Evolutionary conservation across 2,113 vertebrate species (phyloP).

Genomic region (Holacanthus passer): DNA sequence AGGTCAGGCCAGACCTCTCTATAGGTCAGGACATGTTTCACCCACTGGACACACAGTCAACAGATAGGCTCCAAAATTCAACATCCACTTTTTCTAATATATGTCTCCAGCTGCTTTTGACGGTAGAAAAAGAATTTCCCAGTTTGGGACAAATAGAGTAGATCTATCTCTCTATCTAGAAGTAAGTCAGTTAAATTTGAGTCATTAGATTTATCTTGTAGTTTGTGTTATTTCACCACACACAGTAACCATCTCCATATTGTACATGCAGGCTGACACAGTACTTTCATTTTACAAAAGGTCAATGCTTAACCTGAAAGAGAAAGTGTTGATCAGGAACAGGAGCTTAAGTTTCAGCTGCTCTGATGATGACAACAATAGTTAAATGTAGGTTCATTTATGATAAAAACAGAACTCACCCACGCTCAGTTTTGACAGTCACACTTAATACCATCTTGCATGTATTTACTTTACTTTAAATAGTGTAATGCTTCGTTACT

Average conservation of each 20-base stretch:
- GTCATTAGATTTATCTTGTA: neutral
- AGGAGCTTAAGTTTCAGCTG: neutral
- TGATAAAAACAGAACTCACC: slow-evolving; percentile 18
- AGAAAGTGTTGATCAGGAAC: slow-evolving; percentile 20
- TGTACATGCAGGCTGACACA: neutral
- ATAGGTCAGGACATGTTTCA: neutral
- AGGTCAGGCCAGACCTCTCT: neutral
- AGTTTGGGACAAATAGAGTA: too few species aligned
- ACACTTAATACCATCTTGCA: neutral
- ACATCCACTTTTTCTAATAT: neutral
- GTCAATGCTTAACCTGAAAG: neutral
- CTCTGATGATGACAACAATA: slow-evolving; percentile 9
- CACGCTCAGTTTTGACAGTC: slow-evolving; percentile 10
- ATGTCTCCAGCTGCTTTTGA: neutral
- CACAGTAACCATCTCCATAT: neutral
- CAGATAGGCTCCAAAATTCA: neutral
- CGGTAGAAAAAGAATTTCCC: neutral
- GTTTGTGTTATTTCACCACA: neutral
- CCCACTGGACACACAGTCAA: neutral
- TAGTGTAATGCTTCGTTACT: slow-evolving; percentile 36
- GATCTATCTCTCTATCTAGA: too few species aligned
- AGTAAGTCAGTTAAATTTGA: neutral
- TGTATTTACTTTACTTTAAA: slow-evolving; percentile 42
- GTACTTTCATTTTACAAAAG: neutral
- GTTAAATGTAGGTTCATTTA: slow-evolving; percentile 7